A percentile compares a stretch with the other conserved stretches of the same genome.
These are phyloP conservation scores for Ptychoptera albimana DNA, from an alignment of 2,888 invertebrate genomes.

Conservation along the genomic window DNA sequence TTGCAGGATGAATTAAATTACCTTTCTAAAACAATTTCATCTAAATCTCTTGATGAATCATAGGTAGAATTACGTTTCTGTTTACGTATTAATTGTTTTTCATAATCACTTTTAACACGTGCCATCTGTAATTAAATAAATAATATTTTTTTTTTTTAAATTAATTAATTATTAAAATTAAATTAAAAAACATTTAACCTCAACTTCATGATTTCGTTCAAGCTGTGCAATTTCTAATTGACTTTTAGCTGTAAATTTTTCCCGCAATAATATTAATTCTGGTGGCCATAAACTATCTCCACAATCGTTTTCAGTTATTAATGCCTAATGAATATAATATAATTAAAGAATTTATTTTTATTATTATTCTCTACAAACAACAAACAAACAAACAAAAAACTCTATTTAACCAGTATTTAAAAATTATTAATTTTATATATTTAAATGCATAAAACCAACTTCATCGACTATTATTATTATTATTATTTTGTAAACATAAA, in stretches of 20 bases:
- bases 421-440: too few relatives aligned
- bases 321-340: constrained; percentile 34
- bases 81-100: constrained; percentile 29
- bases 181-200: constrained; percentile 42
- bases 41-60: constrained; percentile 26
- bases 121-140: constrained; percentile 22
- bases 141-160: constrained; percentile 14
- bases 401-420: too few relatives aligned
- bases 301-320: constrained; percentile 47
- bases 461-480: too few relatives aligned
- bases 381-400: constrained; percentile 1
- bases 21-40: constrained; percentile 24
- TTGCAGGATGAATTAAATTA: background rate
- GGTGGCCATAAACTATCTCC: constrained; percentile 58
- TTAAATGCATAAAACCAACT: too few relatives aligned
- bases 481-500: too few relatives aligned
- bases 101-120: constrained; percentile 27
- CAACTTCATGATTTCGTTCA: constrained; percentile 40
- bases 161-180: background rate
- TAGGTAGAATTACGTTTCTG: constrained; percentile 28
- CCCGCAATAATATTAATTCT: constrained; percentile 53
- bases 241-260: constrained; percentile 54
- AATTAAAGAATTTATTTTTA: constrained; percentile 3
- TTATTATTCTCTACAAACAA: constrained; percentile 3
- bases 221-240: constrained; percentile 40